These are phyloP conservation scores for Adelges cooleyi DNA, from an alignment of 1,140 invertebrate genomes.

Conservation along the genomic window DNA sequence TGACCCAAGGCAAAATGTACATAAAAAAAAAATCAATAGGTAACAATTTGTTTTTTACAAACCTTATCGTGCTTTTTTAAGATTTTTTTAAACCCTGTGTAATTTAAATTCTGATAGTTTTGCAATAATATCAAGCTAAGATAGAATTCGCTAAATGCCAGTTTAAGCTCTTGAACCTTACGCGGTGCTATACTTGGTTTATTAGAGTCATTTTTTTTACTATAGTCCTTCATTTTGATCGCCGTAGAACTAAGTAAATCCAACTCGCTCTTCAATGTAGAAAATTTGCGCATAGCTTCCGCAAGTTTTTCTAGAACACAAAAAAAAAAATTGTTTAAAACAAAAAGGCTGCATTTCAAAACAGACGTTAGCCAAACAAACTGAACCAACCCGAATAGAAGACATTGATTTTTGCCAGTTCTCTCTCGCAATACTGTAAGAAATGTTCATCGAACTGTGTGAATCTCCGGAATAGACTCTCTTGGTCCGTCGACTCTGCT, in stretches of 20 bases:
- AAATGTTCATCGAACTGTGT: constrained; percentile 75
- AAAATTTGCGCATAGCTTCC: constrained; percentile 71
- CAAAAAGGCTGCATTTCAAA: too few species aligned
- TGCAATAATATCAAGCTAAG: constrained; percentile 67
- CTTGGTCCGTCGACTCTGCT: constrained; percentile 52
- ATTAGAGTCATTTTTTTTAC: constrained; percentile 28
- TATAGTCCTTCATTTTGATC: constrained; percentile 12
- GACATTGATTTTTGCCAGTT: constrained; percentile 75
- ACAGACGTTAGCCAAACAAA: too few species aligned
- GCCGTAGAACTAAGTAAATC: constrained; percentile 34
- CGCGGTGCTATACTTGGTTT: constrained; percentile 47
- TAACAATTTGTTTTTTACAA: too few species aligned
- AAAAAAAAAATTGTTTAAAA: not conserved
- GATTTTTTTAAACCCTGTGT: constrained; percentile 85
- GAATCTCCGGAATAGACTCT: constrained; percentile 57
- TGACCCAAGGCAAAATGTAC: not conserved
- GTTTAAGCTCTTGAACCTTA: constrained; percentile 73
- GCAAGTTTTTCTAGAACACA: constrained; percentile 61
- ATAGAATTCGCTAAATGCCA: constrained; percentile 88
- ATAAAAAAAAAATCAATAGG: too few species aligned
- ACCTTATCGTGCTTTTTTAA: constrained; percentile 91
- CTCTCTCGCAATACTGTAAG: constrained; percentile 73
- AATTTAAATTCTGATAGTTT: constrained; percentile 71
- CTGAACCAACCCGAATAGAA: constrained; percentile 58
- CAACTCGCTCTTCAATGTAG: constrained; percentile 60